Evolutionary conservation across 2,888 invertebrate species (phyloP), one percentile per base, ranked within the genome.

Genomic region (Tenthredo mesomela): DNA sequence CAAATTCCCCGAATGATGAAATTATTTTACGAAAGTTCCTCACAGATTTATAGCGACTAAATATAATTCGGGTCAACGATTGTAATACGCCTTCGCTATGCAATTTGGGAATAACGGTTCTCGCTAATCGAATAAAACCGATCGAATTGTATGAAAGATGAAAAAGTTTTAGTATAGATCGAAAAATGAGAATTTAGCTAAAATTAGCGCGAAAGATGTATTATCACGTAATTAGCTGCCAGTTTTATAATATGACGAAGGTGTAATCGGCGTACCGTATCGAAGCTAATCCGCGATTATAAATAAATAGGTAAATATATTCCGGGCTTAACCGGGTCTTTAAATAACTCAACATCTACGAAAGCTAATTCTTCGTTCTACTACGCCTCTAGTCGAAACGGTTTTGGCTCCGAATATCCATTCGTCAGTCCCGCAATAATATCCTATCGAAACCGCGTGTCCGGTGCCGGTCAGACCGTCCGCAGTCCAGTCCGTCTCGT

Each of bases 281-380:
- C 61, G 61, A 25, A 25, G 12, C 61, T 21, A 61, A 61, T 61
- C 10, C 61, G 10, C 10, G 25, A 61, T 61, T 61, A 71, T 86
- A 88, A 89, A 90, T 88, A 84, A 88, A 87, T 88, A 84, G 87
- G 86, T 85, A 78, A 87, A 88, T 90, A 87, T 89, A 88, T 89
- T 89, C 90, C 88, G 85, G 84, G 87, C 89, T 61, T 61, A 61
- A 87, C 89, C 87, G 75, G 85, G 85, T 86, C 87, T 88, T 85
- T 87, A 87, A 89, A 89, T 90, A 90, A 88, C 88, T 87, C 88
- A 85, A 85, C 86, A 86, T 84, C 86, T 21, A 61, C 61, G 61
- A 61, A 61, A 25, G 61, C 61, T 25, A 21, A 61, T 61, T 54
- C 54, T 54, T n/a, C n/a, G 33, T 73, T 33, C 25, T 6, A 1